Conservation (phyloP, 2,113 vertebrate genomes). For the Capreolus pygargus region DNA sequence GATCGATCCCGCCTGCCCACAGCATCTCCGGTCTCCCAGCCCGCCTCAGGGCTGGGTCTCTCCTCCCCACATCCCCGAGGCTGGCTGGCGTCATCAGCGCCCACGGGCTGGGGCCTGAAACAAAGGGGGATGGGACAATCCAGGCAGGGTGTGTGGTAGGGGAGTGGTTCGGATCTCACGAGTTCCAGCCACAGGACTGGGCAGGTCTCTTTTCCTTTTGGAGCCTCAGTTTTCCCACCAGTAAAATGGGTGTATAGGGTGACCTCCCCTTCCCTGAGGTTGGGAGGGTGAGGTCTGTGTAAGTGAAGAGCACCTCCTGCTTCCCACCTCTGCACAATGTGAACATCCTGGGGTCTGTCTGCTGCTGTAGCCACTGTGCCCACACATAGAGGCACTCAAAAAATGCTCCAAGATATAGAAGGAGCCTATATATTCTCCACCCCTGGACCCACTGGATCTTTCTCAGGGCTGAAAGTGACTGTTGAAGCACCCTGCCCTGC, state of each 20-base stretch:
- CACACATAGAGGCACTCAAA: background rate
- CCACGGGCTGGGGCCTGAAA: background rate
- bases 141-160: background rate
- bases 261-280: background rate
- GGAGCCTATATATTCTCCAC: background rate
- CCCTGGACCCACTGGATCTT: background rate
- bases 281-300: background rate
- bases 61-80: background rate
- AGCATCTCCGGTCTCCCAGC: conserved; percentile 23
- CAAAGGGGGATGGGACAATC: background rate
- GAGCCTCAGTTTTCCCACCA: background rate
- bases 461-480: background rate
- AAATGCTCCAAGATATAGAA: background rate
- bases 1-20: conserved; percentile 43
- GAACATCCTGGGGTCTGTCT: background rate
- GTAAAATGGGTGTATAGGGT: background rate
- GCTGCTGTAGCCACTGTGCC: background rate
- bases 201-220: background rate
- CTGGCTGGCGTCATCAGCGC: background rate
- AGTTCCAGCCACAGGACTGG: background rate
- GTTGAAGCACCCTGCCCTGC: background rate
- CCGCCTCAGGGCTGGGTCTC: background rate
- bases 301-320: background rate
- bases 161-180: background rate
- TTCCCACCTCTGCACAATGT: background rate